Conservation (phyloP, 2,888 invertebrate species). For the Acheta domesticus region DNA sequence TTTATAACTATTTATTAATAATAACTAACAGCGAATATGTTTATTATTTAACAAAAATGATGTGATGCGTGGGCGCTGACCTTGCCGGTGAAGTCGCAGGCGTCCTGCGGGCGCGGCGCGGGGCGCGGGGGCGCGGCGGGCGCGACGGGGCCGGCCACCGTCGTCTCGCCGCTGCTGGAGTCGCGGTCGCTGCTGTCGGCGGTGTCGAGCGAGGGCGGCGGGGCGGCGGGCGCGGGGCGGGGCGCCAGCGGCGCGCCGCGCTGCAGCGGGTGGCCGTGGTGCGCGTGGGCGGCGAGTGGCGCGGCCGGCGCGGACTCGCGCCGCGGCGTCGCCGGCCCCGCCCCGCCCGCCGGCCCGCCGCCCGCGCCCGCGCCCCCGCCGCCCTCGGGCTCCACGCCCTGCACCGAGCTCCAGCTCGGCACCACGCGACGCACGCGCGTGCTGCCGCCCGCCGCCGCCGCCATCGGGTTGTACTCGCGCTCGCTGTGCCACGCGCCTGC, state of each 20-base stretch:
- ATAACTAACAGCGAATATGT: no score
- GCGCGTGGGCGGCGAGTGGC: not conserved
- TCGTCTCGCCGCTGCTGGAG: not conserved
- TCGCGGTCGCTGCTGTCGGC: not conserved
- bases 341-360: not conserved
- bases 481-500: no score
- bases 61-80: slow-evolving; percentile 18
- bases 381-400: not conserved
- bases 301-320: not conserved
- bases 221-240: not conserved
- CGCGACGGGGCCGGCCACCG: not conserved
- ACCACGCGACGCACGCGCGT: not conserved
- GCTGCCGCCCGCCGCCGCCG: not conserved
- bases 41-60: no score
- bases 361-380: not conserved
- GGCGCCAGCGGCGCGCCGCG: not conserved
- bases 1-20: no score
- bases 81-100: slow-evolving; percentile 24
- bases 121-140: not conserved
- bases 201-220: not conserved
- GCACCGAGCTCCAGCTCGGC: not conserved
- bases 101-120: not conserved
- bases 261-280: not conserved
- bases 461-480: not conserved
- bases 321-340: not conserved